Percentiles rank a stretch among this genome's conserved stretches.
Evolutionary conservation across 2,113 vertebrate genomes (phyloP).

Genomic region (Anseranas semipalmata): DNA sequence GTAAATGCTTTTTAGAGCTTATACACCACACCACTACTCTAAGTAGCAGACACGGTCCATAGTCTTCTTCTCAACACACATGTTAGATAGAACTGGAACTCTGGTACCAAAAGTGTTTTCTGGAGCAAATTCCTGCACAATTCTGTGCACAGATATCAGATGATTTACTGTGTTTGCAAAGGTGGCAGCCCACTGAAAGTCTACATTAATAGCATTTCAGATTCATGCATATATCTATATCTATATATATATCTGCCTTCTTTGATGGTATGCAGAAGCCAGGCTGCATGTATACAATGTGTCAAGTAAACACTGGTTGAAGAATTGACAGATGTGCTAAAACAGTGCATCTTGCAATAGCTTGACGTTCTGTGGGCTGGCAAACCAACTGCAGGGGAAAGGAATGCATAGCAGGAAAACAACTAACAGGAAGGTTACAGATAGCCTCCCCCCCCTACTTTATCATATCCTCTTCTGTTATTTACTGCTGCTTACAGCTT

Average conservation of each 20-base stretch:
- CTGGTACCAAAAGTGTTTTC: background rate
- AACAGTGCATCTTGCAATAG: background rate
- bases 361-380: background rate
- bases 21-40: fast-evolving
- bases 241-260: background rate
- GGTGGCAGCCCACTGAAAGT: background rate
- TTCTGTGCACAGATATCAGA: background rate
- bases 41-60: background rate
- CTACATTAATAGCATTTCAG: background rate
- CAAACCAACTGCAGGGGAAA: background rate
- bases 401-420: background rate
- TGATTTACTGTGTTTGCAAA: background rate
- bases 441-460: background rate
- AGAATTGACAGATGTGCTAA: background rate
- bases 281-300: fast-evolving
- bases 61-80: background rate
- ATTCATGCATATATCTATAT: background rate
- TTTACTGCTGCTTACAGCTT: background rate
- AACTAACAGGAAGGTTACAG: background rate
- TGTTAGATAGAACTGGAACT: background rate
- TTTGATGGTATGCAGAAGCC: fast-evolving
- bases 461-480: background rate
- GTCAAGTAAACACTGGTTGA: fast-evolving
- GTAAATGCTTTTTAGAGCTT: background rate
- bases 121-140: background rate